phyloP scores from a whole-genome alignment of 2,888 invertebrate genomes.

The Petrolisthes manimaculis region DNA sequence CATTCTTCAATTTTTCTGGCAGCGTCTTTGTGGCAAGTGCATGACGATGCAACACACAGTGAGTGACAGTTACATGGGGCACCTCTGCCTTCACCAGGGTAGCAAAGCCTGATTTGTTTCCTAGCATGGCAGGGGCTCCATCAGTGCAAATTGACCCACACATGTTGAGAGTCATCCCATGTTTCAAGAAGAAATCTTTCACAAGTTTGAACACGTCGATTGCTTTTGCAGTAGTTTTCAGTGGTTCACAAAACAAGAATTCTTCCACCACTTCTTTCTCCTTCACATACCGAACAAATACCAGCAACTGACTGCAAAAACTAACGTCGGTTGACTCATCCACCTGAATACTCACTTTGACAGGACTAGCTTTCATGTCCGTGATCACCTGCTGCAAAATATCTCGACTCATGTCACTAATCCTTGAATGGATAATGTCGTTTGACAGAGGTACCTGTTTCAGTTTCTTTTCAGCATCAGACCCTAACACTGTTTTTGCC shows the following conservation, averaged over 20 bases:
- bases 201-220: conserved; percentile 35
- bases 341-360: conserved; percentile 29
- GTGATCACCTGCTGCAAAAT: conserved; percentile 6
- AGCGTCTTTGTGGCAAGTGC: conserved; percentile 39
- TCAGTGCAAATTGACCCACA: conserved; percentile 29
- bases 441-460: conserved; percentile 29
- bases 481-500: conserved; percentile 10
- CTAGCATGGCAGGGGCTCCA: conserved; percentile 22
- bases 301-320: conserved; percentile 29
- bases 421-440: background rate
- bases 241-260: conserved; percentile 40
- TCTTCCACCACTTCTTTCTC: conserved; percentile 40
- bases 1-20: background rate
- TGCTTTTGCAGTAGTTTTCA: conserved; percentile 28
- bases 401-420: conserved; percentile 32
- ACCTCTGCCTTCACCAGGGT: conserved; percentile 46
- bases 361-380: no score
- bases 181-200: conserved; percentile 27
- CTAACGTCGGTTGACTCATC: conserved; percentile 28
- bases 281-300: conserved; percentile 26
- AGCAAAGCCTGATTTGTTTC: conserved; percentile 46
- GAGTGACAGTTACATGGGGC: conserved; percentile 48
- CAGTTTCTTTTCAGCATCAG: conserved; percentile 22
- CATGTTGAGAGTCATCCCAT: conserved; percentile 29
- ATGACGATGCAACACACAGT: conserved; percentile 48